Evolutionary conservation across 2,113 vertebrate genomes (phyloP), one percentile per base, ranked within the genome.

Genomic region (Riparia riparia): DNA sequence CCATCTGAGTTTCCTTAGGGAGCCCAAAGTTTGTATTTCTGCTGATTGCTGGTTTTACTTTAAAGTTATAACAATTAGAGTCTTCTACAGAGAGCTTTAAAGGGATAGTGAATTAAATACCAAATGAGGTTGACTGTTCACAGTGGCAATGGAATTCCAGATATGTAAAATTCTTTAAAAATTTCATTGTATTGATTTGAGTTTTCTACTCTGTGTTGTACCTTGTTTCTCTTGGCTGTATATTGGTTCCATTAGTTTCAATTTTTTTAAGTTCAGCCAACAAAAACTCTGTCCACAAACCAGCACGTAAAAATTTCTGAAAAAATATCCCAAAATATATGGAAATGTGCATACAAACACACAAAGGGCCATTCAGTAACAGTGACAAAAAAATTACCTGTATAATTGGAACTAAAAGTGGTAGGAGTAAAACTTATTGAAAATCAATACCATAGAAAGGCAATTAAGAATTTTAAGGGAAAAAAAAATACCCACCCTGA

Each of bases 381-480:
- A 84, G 65, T 64, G 82, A 78, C 25, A 63, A 51, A 29, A 29
- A 95, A 92, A 89, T 12, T 39, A 37, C 74, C 39, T 79, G 34
- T 58, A 32, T 91, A 95, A 95, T 61, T 95, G 89, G 49, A 87
- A 93, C 44, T 83, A 86, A 96, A 94, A 76, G 70, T 57, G 25
- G 39, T 53, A 89, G 54, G 34, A 80, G 82, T 68, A 91, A 90
- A 47, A 17, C 25, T 65, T 95, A 91, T 93, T 73, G 92, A 96
- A 95, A 96, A 96, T 63, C 29, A 81, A 29, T 93, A 90, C 74
- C 74, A 79, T 24, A 89, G 93, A 82, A 91, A 94, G 34, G 57
- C 93, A 97, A 95, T 96, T 95, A 92, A 87, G 80, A 89, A 84
- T 82, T 96, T 95, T 72, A 91, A 90, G 53, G 47, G 1, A 9